Base-by-base conservation (phyloP, 2,888 invertebrate species). In the Aromia moschata region DNA sequence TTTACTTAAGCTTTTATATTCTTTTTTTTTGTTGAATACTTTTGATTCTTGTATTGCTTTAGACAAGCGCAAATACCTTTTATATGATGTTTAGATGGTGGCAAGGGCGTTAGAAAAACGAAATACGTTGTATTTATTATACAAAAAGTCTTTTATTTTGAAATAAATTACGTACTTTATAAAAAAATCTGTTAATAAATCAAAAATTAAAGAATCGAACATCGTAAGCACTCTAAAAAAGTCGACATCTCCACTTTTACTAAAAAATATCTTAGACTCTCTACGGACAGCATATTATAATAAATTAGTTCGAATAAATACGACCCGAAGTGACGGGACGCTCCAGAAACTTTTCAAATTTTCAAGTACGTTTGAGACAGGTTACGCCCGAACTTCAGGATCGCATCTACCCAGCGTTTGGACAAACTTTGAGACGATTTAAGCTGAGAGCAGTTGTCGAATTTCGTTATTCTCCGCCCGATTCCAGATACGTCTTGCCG, bases 401-500 rank as follows among this genome's bases (percentile, higher is more conserved):
- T 56, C 56, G 40, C 38, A 63, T 33, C 44, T 40, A 63, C 33
- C 55, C 45, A 46, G 40, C 14, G 15, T 52, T 36, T 44, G 55
- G 57, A 63, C 53, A 61, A 47, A n/a, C 31, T 45, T 10, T 20
- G 45, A 58, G 41, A 52, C 12, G 40, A 40, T 40, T 67, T 66
- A 70, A 30, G 63, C 62, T 43, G 44, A 56, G 15, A 90, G 82
- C 63, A 96, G 84, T 74, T 88, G 87, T 82, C 93, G 92, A 74
- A 96, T 96, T 82, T 96, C 96, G 67, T 91, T 90, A 77, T 91
- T 94, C 79, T 96, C 96, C 25, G 96, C 95, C n/a, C 57, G 92
- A 93, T 74, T 96, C 93, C 60, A 92, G 77, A 80, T 96, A 96
- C 69, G 88, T 88, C 64, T 86, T 89, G 9, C 96, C 96, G 80